phyloP scores from a whole-genome alignment of 1,140 invertebrate species.

The Amphibalanus amphitrite region DNA sequence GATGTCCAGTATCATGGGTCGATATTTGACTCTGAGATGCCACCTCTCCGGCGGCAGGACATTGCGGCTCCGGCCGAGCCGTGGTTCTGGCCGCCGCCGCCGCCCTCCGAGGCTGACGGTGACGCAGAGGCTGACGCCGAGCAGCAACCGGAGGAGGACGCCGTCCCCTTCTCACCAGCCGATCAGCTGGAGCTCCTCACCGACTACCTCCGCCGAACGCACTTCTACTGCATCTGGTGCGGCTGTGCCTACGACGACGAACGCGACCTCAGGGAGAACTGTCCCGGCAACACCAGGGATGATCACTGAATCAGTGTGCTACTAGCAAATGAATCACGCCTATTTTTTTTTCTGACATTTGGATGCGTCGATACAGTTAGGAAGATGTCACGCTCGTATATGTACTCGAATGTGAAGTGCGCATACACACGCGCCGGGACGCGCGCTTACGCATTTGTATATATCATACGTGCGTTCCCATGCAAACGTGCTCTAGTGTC shows the following conservation, averaged over 20 bases:
- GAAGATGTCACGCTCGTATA: too few species aligned
- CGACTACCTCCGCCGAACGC: constrained; percentile 43
- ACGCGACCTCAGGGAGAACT: constrained; percentile 42
- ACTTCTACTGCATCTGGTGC: constrained; percentile 64
- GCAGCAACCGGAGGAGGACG: constrained; percentile 16
- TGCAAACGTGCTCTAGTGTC: too few species aligned
- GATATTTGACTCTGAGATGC: too few species aligned
- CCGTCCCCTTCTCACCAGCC: constrained; percentile 23
- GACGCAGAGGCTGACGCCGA: constrained; percentile 10
- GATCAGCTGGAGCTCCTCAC: constrained; percentile 46
- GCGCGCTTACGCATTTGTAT: too few species aligned
- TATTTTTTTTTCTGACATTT: too few species aligned
- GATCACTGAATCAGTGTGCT: constrained; percentile 33
- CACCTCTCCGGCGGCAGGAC: too few species aligned
- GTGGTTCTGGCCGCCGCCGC: not conserved
- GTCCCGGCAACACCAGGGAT: constrained; percentile 43
- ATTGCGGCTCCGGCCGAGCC: not conserved
- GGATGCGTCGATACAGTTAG: too few species aligned
- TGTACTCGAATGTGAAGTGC: too few species aligned
- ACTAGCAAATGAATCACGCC: too few species aligned
- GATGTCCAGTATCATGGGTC: too few species aligned
- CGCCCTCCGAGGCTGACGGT: not conserved
- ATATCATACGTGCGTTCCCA: too few species aligned
- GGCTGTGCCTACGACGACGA: constrained; percentile 41
- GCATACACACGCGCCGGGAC: too few species aligned